phyloP scores from a whole-genome alignment of 2,797 vertebrate genomes.

The Picus viridis region DNA sequence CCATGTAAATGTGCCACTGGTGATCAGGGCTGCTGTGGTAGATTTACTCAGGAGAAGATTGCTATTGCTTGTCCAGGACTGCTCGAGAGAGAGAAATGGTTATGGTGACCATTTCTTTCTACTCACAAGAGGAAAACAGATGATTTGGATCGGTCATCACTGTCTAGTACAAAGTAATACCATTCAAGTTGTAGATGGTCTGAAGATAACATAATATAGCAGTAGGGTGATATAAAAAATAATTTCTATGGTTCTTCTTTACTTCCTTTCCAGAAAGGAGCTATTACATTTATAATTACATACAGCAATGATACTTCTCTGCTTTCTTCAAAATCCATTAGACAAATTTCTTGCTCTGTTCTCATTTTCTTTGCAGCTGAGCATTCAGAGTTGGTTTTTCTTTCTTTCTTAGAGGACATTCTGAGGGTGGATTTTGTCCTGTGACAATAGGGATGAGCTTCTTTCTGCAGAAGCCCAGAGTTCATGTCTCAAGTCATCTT shows the following conservation, averaged over 20 bases:
- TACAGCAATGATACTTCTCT: not conserved
- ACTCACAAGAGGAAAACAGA: conserved; percentile 1
- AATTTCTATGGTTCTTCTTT: not conserved
- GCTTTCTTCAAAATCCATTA: conserved; percentile 3
- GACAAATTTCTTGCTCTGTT: not conserved
- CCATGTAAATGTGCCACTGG: not conserved
- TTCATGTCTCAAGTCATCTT: not conserved
- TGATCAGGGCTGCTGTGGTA: not conserved
- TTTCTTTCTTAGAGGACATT: not conserved
- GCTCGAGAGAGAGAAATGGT: not conserved
- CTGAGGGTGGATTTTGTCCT: not conserved
- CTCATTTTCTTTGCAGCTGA: not conserved
- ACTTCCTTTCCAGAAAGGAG: conserved; percentile 2
- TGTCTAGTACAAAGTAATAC: conserved; percentile 5
- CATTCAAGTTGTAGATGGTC: not conserved
- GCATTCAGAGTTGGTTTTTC: not conserved
- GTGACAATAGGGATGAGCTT: not conserved
- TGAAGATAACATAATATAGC: conserved; percentile 13
- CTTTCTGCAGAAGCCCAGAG: not conserved
- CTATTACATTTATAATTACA: conserved; percentile 28
- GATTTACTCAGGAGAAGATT: not conserved
- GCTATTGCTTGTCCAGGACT: not conserved
- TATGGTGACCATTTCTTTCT: not conserved
- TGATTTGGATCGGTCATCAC: conserved; percentile 19
- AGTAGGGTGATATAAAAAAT: conserved; percentile 14